A percentile compares a stretch with the other conserved stretches of the same genome.
Conservation (phyloP, 2,888 invertebrate species). For the Melanophora roralis region DNA sequence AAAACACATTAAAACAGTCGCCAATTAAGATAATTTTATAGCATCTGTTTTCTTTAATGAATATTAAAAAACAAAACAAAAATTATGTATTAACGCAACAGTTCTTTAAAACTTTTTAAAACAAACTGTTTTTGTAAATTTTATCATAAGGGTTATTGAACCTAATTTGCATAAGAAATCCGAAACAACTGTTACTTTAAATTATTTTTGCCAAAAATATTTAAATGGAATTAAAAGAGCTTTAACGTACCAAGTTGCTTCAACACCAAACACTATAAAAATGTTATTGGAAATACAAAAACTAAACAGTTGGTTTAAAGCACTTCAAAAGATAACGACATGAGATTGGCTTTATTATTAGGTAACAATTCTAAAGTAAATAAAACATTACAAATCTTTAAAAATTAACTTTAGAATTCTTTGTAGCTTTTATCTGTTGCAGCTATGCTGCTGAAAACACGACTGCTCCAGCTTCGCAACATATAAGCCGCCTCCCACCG, state of each 20-base stretch:
- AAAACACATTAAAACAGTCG: background rate
- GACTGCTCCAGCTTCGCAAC: background rate
- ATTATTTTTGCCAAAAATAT: constrained; percentile 25
- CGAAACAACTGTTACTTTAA: constrained; percentile 15
- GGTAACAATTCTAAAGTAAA: constrained; percentile 33
- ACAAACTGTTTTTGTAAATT: constrained; percentile 29
- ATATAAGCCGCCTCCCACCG: background rate
- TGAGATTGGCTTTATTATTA: constrained; percentile 40
- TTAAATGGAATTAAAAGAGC: background rate
- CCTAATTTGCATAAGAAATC: constrained; percentile 36
- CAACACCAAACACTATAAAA: constrained; percentile 24
- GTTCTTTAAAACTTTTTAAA: too few species aligned
- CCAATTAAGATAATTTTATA: background rate
- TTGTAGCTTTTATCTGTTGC: constrained; percentile 35
- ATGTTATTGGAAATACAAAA: background rate
- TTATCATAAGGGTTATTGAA: background rate
- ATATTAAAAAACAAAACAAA: too few species aligned
- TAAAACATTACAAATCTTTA: background rate
- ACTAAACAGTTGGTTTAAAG: constrained; percentile 18
- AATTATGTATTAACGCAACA: too few species aligned
- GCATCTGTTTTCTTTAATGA: background rate
- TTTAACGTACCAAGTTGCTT: background rate
- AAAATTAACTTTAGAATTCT: background rate
- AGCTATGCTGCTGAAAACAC: constrained; percentile 41
- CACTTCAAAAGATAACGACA: constrained; percentile 22